Base-by-base conservation (phyloP, 92 coral and sea anemone genomes). In the Muricea muricata region DNA sequence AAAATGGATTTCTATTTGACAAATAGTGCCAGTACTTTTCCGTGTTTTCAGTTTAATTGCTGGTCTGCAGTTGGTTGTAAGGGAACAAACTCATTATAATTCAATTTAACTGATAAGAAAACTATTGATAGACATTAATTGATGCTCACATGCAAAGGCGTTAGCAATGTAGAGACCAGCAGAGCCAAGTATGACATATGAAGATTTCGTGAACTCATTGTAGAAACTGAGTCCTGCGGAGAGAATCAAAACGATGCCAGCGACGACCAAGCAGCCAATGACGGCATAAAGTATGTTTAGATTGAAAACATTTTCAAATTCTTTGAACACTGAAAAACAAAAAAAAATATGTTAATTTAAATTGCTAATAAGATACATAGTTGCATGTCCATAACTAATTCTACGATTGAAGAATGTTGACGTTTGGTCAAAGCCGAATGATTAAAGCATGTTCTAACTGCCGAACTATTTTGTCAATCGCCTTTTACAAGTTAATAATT, bases 121-220 rank as follows among this genome's bases (percentile, higher is more conserved):
- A 52, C 18, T 52, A 52, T 25, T 11, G 37, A 29, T 0, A 65
- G n/a, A 65, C n/a, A 13, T 10, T 65, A 0, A 11, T 11, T 11
- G 1, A 58, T 23, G 90, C 99, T 97, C 84, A 97, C 99, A 89
- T 57, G 99, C 98, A 8, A 94, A n/a, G 14, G 88, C 94, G 74
- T 90, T 79, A 9, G 81, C 73, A 66, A 94, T 75, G 65, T 86
- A 97, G 47, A 97, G 87, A 61, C 99, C 99, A 1, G 81, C 56
- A 1, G 98, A 77, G 25, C 99, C 99, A 77, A 85, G 92, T 23
- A 92, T 83, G n/a, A 89, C 84, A 7, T 88, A 82, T 45, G 93
- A 90, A 0, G 97, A 89, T 85, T 97, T 94, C 80, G 92, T 81
- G 79, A 97, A 97, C 84, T 97, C 99, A 31, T 97, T 97, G 58